Percentiles rank a stretch among this genome's conserved stretches.
Evolutionary conservation across 2,113 vertebrate genomes (phyloP).

Genomic region (Tyto alba): DNA sequence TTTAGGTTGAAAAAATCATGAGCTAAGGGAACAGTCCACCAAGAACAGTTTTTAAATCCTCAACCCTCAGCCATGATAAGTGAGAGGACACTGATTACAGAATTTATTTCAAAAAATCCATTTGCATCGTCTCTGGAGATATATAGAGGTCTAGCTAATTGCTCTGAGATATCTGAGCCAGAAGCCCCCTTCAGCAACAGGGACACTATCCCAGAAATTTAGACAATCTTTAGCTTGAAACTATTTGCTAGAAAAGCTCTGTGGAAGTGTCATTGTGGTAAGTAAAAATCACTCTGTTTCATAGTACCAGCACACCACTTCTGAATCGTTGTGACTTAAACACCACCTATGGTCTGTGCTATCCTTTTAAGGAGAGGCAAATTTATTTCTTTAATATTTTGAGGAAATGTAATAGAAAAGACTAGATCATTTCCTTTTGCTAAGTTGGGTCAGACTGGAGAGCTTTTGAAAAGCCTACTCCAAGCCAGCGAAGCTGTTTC

Average conservation of each 20-base stretch:
- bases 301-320: background rate
- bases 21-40: background rate
- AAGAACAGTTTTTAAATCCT: background rate
- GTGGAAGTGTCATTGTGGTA: background rate
- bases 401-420: accelerated
- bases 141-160: background rate
- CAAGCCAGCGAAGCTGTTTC: background rate
- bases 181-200: background rate
- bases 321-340: background rate
- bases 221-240: background rate
- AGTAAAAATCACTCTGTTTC: background rate
- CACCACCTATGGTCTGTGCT: background rate
- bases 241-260: background rate
- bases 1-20: background rate
- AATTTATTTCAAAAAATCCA: background rate
- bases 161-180: background rate
- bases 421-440: background rate
- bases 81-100: background rate
- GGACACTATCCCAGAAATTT: background rate
- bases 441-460: background rate
- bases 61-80: background rate
- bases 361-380: background rate
- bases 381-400: background rate
- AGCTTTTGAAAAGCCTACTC: background rate
- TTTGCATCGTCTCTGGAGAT: background rate